Percentiles rank a stretch among this genome's conserved stretches.
Conservation (phyloP, 1,140 invertebrate species). For the Formica selysi region DNA sequence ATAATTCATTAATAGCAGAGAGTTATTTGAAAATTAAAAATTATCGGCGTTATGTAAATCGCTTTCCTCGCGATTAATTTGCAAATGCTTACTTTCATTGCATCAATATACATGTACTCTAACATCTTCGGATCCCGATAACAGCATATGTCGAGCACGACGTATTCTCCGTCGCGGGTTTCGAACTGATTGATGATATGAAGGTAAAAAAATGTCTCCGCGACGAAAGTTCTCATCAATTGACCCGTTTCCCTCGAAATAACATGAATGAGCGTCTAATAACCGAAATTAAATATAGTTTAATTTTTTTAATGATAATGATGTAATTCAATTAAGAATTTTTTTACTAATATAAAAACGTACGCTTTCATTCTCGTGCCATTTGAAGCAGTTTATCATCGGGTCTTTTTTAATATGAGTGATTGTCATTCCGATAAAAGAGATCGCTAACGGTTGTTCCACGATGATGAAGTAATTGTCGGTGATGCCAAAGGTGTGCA, state of each 20-base stretch:
- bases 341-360: conserved; percentile 5
- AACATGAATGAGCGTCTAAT: conserved; percentile 91
- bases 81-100: conserved; percentile 89
- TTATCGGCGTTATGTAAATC: background rate
- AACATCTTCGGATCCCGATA: conserved; percentile 94
- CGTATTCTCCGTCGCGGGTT: conserved; percentile 88
- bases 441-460: conserved; percentile 93
- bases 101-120: conserved; percentile 94
- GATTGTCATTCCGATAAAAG: conserved; percentile 87
- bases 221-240: conserved; percentile 88
- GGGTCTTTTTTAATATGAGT: conserved; percentile 89
- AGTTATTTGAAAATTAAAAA: background rate
- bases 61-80: background rate
- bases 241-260: conserved; percentile 89
- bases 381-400: conserved; percentile 89
- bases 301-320: background rate
- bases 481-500: conserved; percentile 96
- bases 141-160: conserved; percentile 93
- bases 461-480: conserved; percentile 94
- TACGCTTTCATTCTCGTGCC: conserved; percentile 91
- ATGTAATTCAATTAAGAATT: background rate
- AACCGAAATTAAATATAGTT: conserved; percentile 73
- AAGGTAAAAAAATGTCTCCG: conserved; percentile 93
- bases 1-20: background rate
- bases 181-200: conserved; percentile 97